Evolutionary conservation across 2,113 vertebrate genomes (phyloP).

Genomic region (Rhea americana): DNA sequence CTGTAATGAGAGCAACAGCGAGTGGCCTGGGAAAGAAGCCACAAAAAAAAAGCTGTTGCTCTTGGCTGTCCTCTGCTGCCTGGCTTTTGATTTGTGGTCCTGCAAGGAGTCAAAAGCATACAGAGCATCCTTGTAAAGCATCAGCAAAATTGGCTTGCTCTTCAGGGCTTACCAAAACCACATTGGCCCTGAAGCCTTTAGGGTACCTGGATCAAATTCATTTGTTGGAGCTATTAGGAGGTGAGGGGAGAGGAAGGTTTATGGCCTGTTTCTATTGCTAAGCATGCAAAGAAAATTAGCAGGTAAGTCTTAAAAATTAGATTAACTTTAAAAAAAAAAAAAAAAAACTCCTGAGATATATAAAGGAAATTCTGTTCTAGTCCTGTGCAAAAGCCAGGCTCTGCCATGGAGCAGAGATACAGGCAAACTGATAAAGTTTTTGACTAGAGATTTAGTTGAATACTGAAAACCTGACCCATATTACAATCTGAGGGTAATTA

Average conservation of each 20-base stretch:
- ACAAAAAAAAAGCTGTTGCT: background rate
- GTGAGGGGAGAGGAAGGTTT: background rate
- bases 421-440: background rate
- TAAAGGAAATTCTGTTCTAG: too few relatives aligned
- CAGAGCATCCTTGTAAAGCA: background rate
- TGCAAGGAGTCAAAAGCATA: background rate
- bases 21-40: background rate
- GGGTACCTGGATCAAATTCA: background rate
- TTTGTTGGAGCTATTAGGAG: background rate
- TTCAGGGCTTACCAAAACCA: background rate
- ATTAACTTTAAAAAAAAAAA: background rate
- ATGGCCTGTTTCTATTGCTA: accelerated
- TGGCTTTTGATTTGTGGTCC: background rate
- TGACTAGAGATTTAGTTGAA: background rate
- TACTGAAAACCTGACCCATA: background rate
- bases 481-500: background rate
- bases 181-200: background rate
- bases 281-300: background rate
- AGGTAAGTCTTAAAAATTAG: background rate
- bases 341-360: accelerated
- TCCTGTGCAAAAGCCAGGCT: background rate
- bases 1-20: background rate
- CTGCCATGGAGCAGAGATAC: background rate
- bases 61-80: background rate
- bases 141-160: background rate